Conservation (phyloP, 2,797 vertebrate species). For the Otolemur crassicaudatus region DNA sequence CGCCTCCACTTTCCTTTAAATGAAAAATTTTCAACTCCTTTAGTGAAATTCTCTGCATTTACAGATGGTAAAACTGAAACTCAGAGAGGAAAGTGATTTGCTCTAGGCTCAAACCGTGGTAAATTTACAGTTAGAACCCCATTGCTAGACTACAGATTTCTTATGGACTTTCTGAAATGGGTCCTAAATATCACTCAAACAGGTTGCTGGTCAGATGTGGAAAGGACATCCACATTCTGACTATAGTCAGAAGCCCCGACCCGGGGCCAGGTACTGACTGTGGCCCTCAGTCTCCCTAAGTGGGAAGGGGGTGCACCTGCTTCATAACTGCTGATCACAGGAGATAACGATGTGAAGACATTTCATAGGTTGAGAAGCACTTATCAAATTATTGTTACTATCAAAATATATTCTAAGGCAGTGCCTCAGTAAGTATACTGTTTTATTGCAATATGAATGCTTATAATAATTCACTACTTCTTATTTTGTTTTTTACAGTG, state of each 20-base stretch:
- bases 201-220: background rate
- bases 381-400: background rate
- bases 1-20: background rate
- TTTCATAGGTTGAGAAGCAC: background rate
- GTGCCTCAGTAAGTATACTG: background rate
- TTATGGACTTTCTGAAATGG: background rate
- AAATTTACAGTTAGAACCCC: background rate
- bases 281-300: background rate
- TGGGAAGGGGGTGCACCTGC: background rate
- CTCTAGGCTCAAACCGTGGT: background rate
- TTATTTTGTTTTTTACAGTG: constrained; percentile 19
- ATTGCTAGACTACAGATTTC: background rate
- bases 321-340: background rate
- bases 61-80: background rate
- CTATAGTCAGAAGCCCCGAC: background rate
- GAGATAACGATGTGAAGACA: background rate
- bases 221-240: background rate
- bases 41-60: background rate
- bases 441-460: constrained; percentile 45
- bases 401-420: background rate
- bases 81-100: background rate
- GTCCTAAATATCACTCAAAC: background rate
- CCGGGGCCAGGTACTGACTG: background rate
- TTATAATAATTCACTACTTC: constrained; percentile 1
- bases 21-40: too few species aligned